Conservation (phyloP, 1,140 invertebrate genomes). For the Diorhabda sublineata region DNA sequence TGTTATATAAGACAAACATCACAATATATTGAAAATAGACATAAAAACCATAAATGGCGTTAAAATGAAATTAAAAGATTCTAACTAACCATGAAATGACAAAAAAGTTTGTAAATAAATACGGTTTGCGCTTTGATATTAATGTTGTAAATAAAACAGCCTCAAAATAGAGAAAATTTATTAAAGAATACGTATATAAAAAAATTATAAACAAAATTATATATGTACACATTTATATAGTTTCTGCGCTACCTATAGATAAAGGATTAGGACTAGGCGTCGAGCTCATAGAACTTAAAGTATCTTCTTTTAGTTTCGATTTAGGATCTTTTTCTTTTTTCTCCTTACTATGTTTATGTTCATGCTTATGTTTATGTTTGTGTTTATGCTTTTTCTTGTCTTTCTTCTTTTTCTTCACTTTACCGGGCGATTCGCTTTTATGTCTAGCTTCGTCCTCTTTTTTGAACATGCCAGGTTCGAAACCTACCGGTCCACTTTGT, state of each 20-base stretch:
- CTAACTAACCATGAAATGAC: no score
- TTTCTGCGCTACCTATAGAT: constrained; percentile 20
- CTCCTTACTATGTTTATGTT: constrained; percentile 55
- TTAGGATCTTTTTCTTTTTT: constrained; percentile 51
- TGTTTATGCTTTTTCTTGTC: constrained; percentile 78
- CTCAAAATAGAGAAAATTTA: background rate
- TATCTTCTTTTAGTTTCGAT: constrained; percentile 52
- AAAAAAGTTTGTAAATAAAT: no score
- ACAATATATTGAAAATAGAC: no score
- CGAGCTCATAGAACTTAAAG: constrained; percentile 61
- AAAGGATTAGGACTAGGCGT: constrained; percentile 52
- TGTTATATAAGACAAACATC: no score
- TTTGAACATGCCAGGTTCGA: constrained; percentile 77
- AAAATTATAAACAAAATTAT: background rate
- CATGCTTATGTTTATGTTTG: constrained; percentile 70
- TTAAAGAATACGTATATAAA: background rate
- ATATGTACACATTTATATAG: constrained; percentile 6
- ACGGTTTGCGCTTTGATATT: no score
- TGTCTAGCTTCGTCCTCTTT: constrained; percentile 48
- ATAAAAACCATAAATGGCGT: no score
- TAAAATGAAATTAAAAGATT: no score
- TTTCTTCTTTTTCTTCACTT: constrained; percentile 73
- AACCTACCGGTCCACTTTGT: constrained; percentile 64
- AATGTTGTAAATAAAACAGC: no score
- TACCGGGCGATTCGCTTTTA: constrained; percentile 38